Percentiles rank a stretch among this genome's conserved stretches.
Evolutionary conservation across 2,797 vertebrate genomes (phyloP).

Genomic region (Takifugu rubripes): DNA sequence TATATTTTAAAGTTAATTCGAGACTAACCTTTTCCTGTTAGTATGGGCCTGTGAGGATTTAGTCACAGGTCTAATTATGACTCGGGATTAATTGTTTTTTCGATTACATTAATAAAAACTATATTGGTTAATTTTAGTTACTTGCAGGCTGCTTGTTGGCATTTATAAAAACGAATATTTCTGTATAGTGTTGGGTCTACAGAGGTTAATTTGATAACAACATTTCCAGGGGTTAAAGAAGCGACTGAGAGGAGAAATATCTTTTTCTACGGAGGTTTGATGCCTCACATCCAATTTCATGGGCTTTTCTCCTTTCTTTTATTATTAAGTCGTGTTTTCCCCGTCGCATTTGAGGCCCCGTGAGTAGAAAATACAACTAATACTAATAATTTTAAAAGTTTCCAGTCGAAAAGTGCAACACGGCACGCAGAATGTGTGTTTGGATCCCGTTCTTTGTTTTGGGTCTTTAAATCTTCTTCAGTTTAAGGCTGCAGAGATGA

Average conservation of each 20-base stretch:
- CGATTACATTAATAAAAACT: background rate
- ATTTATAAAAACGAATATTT: conserved; percentile 4
- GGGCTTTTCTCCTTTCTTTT: background rate
- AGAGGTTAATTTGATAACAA: background rate
- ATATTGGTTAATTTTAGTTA: background rate
- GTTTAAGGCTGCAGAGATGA: conserved; percentile 38
- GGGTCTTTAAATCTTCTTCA: conserved; percentile 1
- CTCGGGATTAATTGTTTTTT: conserved; percentile 1
- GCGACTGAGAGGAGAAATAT: background rate
- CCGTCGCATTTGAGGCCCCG: too few relatives aligned
- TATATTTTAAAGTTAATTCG: conserved; percentile 2
- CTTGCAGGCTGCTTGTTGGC: background rate
- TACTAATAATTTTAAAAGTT: background rate
- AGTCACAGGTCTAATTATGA: background rate
- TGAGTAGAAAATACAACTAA: too few relatives aligned
- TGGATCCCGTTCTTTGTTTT: background rate
- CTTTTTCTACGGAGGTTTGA: background rate
- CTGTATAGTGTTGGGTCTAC: background rate
- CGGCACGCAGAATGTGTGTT: too few relatives aligned
- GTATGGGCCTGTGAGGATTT: background rate
- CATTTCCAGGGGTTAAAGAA: conserved; percentile 2
- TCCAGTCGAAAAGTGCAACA: background rate
- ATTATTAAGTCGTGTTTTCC: background rate
- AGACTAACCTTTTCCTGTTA: background rate
- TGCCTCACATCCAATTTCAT: background rate